A percentile compares a stretch with the other conserved stretches of the same genome.
Conservation (phyloP, 2,797 vertebrate genomes). For the Myotis daubentonii region DNA sequence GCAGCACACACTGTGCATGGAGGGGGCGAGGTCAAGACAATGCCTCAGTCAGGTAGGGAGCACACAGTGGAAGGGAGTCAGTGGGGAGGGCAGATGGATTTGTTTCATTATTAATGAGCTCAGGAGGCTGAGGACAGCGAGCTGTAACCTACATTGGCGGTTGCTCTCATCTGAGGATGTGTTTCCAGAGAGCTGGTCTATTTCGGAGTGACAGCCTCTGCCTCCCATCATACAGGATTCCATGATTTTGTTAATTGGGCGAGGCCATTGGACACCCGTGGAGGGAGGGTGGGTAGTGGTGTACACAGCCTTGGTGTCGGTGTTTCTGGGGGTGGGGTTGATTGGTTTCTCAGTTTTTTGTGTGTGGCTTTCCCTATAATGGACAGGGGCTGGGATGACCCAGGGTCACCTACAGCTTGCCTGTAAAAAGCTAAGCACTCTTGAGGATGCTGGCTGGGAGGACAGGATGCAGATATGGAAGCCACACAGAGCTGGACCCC, state of each 20-base stretch:
- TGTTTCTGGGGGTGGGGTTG: not conserved
- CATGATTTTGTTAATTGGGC: constrained; percentile 51
- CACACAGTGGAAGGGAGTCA: not conserved
- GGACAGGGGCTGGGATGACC: not conserved
- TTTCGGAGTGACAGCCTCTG: constrained; percentile 57
- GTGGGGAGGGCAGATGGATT: not conserved
- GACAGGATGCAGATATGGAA: not conserved
- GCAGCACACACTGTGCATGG: not conserved
- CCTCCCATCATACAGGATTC: not conserved
- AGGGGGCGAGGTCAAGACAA: not conserved
- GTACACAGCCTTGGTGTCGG: not conserved
- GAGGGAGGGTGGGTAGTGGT: not conserved
- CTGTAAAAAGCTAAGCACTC: not conserved
- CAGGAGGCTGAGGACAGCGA: constrained; percentile 29
- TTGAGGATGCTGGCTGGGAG: not conserved
- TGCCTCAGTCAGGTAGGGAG: not conserved
- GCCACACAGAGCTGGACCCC: not conserved
- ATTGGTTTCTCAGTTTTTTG: not conserved
- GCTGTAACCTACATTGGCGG: constrained; percentile 58
- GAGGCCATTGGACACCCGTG: not conserved
- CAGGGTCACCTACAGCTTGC: not conserved
- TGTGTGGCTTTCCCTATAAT: not conserved
- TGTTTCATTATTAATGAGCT: constrained; percentile 72
- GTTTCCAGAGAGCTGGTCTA: constrained; percentile 71
- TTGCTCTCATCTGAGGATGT: not conserved